Conservation (phyloP, 2,888 invertebrate genomes). For the Hecatera dysodea region DNA sequence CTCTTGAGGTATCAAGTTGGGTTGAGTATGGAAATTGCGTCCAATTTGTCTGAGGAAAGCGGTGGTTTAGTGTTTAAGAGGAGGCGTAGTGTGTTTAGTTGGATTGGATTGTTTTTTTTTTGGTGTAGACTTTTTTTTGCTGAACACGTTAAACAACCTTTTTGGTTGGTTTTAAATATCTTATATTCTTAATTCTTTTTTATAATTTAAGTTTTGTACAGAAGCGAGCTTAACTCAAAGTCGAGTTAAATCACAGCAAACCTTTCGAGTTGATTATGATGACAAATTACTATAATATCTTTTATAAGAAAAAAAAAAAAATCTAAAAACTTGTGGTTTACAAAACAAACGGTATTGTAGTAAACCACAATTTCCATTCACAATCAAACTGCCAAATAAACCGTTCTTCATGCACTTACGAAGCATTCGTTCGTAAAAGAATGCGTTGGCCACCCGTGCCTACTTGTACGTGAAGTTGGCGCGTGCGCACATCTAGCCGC, state of each 20-base stretch:
- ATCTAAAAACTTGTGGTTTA: too few relatives aligned
- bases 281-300: too few relatives aligned
- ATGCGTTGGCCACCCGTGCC: conserved; percentile 86
- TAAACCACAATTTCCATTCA: conserved; percentile 15
- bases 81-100: neutral
- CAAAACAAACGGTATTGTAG: conserved; percentile 1
- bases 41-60: conserved; percentile 55
- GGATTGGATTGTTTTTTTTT: neutral
- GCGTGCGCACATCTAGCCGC: conserved; percentile 79
- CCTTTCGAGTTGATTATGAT: too few relatives aligned
- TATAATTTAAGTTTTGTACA: too few relatives aligned
- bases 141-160: too few relatives aligned
- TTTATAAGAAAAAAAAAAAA: too few relatives aligned
- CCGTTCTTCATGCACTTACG: conserved; percentile 72
- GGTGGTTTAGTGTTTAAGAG: conserved; percentile 20
- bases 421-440: conserved; percentile 78
- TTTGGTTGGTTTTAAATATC: too few relatives aligned
- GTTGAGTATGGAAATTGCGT: conserved; percentile 63
- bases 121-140: too few relatives aligned
- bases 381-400: conserved; percentile 55
- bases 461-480: conserved; percentile 82
- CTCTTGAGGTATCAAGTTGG: conserved; percentile 72
- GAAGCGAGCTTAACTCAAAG: too few relatives aligned
- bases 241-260: too few relatives aligned
- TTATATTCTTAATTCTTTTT: too few relatives aligned